Evolutionary conservation across 2,888 invertebrate species (phyloP).

Genomic region (Campoplex nolae): DNA sequence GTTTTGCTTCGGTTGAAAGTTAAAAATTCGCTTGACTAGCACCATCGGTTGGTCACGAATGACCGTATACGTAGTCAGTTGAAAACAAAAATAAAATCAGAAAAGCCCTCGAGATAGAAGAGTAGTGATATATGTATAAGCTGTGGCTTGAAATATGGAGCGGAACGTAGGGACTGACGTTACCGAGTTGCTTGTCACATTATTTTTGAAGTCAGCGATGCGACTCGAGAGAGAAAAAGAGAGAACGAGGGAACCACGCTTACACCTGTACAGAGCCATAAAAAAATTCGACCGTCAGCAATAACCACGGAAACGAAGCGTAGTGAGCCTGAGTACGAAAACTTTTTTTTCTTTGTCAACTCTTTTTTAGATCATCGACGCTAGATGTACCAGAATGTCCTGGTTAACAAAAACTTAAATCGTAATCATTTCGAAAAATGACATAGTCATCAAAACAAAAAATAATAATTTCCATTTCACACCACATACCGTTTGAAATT

Average conservation of each 20-base stretch:
- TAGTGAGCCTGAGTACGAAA: constrained; percentile 23
- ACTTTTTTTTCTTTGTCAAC: constrained; percentile 57
- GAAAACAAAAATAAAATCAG: constrained; percentile 50
- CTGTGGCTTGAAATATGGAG: constrained; percentile 77
- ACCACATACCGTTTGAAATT: neutral
- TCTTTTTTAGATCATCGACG: constrained; percentile 22
- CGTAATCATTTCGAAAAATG: neutral
- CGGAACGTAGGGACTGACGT: constrained; percentile 78
- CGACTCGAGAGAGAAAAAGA: constrained; percentile 71
- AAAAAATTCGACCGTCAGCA: constrained; percentile 76
- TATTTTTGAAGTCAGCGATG: constrained; percentile 81
- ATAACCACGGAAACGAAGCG: constrained; percentile 74
- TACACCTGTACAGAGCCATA: constrained; percentile 52
- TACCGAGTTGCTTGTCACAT: constrained; percentile 79
- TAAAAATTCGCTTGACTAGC: constrained; percentile 30
- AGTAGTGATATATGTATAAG: constrained; percentile 62
- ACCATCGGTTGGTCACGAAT: constrained; percentile 45
- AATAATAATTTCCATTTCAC: too few species aligned
- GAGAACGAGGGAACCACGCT: constrained; percentile 70
- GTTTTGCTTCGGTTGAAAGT: constrained; percentile 20
- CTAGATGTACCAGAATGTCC: neutral
- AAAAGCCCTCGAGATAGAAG: constrained; percentile 48
- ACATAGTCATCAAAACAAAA: neutral
- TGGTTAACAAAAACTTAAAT: neutral
- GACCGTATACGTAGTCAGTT: constrained; percentile 30